Base-by-base conservation (phyloP, 2,797 vertebrate species). In the Arrhamphus sclerolepis region DNA sequence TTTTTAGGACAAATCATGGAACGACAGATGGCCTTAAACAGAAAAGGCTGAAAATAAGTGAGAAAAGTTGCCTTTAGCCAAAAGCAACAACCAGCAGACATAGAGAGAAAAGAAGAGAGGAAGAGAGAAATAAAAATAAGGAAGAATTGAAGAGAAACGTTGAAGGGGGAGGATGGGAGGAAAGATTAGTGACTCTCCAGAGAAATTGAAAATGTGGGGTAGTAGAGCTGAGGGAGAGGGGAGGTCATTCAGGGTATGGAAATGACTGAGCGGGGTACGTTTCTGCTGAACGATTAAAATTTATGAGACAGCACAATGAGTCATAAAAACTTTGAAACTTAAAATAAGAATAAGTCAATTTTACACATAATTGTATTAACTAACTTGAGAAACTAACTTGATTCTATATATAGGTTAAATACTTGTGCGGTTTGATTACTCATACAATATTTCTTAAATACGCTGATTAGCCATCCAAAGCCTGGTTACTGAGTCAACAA, bases 181-280 rank as follows among this genome's bases (percentile, higher is more conserved):
- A 53, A 54, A 71, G 22, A 6, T 61, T 51, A 46, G 63, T 22
- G 50, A 31, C 38, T 63, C 74, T 70, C 62, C 0, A 4, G 71
- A 59, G 81, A 82, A 73, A 71, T 49, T 8, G 7, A 78, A 74
- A 76, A 81, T 81, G 64, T 62, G 44, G 63, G 66, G 57, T 7
- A 58, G 54, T 13, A 26, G 51, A 48, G 10, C 6, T 13, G 56
- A 66, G 52, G n/a, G 38, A 53, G 22, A 16, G 46, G 46, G 24
- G 26, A 55, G 70, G 75, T 82, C 62, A 66, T 42, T 54, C 28
- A 17, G 72, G 64, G 73, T 78, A 24, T 52, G 48, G 18, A 82
- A 70, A 73, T 6, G 47, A 22, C 34, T n/a, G 22, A 55, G 31
- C 58, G 66, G 77, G 78, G 56, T 83, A 66, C 71, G 54, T 55